A percentile compares a stretch with the other conserved stretches of the same genome.
Evolutionary conservation across 2,888 invertebrate genomes (phyloP).

Genomic region (Zygothrica quintamaculata): DNA sequence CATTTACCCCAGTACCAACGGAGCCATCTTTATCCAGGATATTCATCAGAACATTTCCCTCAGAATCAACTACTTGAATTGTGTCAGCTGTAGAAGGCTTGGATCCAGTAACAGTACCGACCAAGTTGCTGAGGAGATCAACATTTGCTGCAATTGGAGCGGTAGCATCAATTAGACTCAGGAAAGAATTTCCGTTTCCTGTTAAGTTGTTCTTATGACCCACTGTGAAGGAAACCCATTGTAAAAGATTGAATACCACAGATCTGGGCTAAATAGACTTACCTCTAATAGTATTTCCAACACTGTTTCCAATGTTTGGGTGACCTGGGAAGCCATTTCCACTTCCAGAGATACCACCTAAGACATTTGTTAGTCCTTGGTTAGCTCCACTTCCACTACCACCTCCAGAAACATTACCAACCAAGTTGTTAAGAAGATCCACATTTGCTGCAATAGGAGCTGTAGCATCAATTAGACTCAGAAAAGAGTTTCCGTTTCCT

Average conservation of each 20-base stretch:
- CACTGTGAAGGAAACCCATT: constrained; percentile 3
- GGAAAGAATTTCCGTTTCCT: not conserved
- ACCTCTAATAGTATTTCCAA: too few relatives aligned
- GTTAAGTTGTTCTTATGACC: constrained; percentile 7
- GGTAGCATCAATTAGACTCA: not conserved
- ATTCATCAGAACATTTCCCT: constrained; percentile 37
- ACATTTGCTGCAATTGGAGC: constrained; percentile 5
- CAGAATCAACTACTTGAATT: constrained; percentile 36
- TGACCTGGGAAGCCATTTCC: too few relatives aligned
- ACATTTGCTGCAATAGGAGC: not conserved
- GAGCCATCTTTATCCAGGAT: constrained; percentile 22
- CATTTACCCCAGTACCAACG: not conserved
- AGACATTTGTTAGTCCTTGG: too few relatives aligned
- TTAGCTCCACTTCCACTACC: not conserved
- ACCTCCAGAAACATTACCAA: constrained; percentile 14
- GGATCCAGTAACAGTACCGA: constrained; percentile 18
- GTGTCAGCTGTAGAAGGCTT: constrained; percentile 3
- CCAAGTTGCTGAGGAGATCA: constrained; percentile 1
- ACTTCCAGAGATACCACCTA: too few relatives aligned
- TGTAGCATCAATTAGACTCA: not conserved
- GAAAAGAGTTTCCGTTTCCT: not conserved
- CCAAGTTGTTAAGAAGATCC: not conserved
- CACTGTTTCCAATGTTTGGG: too few relatives aligned
- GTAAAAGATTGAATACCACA: too few relatives aligned
- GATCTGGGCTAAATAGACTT: too few relatives aligned